Evolutionary conservation across 2,888 invertebrate genomes (phyloP).

Genomic region (Neoitamus cyanurus): DNA sequence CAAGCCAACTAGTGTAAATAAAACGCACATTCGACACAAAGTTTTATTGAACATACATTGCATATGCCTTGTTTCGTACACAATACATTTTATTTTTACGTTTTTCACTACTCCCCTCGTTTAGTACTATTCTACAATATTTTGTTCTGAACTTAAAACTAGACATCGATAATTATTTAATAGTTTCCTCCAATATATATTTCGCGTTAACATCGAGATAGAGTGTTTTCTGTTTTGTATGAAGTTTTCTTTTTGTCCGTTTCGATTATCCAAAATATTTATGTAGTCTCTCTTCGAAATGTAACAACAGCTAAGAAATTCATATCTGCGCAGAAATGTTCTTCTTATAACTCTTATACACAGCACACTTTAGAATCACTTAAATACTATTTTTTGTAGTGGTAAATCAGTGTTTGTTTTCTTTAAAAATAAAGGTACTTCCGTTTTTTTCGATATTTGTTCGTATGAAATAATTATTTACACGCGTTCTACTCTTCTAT

Average conservation of each 20-base stretch:
- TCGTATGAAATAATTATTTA: background rate
- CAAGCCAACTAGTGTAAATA: background rate
- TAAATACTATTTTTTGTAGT: background rate
- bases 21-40: constrained; percentile 46
- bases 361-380: background rate
- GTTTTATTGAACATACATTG: constrained; percentile 47
- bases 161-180: constrained; percentile 26
- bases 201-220: constrained; percentile 39
- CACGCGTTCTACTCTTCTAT: background rate
- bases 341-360: background rate
- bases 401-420: background rate
- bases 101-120: background rate
- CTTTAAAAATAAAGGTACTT: background rate
- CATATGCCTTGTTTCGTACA: constrained; percentile 25
- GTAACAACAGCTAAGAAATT: background rate
- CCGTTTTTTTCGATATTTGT: background rate
- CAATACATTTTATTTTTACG: background rate
- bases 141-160: background rate
- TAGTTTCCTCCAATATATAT: background rate
- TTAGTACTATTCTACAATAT: background rate
- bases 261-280: background rate
- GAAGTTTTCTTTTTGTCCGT: background rate
- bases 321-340: background rate
- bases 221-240: background rate
- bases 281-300: background rate